These are phyloP conservation scores for Sarcophaga caerulescens DNA, from an alignment of 2,888 invertebrate genomes.

Conservation along the genomic window DNA sequence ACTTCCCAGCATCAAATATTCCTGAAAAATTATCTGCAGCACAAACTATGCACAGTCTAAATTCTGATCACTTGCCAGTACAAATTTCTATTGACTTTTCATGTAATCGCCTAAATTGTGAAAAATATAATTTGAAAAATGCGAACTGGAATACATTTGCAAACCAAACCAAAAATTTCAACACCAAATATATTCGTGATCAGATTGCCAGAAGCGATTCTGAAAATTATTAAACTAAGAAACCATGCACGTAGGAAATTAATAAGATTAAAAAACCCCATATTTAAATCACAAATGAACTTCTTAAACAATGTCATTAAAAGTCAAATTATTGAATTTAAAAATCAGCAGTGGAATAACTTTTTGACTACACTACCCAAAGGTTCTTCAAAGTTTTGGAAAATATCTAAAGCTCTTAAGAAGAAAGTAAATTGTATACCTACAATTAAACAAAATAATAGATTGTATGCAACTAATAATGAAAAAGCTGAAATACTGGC, in stretches of 20 bases:
- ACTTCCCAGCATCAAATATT: background rate
- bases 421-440: conserved; percentile 35
- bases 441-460: conserved; percentile 41
- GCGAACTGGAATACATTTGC: background rate
- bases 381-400: conserved; percentile 56
- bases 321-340: conserved; percentile 11
- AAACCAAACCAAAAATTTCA: background rate
- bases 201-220: background rate
- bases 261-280: no score
- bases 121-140: background rate
- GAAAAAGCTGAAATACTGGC: conserved; percentile 46
- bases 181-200: conserved; percentile 8
- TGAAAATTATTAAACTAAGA: no score
- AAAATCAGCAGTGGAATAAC: conserved; percentile 44
- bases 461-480: conserved; percentile 31
- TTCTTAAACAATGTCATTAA: no score
- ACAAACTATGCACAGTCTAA: background rate
- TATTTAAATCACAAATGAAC: no score
- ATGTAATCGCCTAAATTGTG: background rate
- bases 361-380: conserved; percentile 40
- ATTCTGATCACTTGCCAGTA: background rate
- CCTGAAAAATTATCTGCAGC: background rate
- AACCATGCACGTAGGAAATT: no score
- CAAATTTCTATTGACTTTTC: background rate
- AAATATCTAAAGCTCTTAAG: conserved; percentile 47